Base-by-base conservation (phyloP, 2,888 invertebrate species). In the Mimas tiliae region DNA sequence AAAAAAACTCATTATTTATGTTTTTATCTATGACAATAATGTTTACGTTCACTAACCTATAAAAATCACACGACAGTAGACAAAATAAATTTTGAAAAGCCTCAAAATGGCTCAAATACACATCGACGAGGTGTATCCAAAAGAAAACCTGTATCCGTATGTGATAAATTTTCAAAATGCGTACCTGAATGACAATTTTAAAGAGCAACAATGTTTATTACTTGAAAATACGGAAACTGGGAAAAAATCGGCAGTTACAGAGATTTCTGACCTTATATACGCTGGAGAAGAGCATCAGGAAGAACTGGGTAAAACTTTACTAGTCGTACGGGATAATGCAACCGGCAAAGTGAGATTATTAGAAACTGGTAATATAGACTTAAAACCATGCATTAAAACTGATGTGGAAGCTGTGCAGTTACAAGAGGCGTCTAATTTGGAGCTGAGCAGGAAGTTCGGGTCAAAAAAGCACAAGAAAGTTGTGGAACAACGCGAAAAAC, bases 371-470 rank as follows among this genome's bases (percentile, higher is more conserved):
- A 77, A 71, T n/a, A 74, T 83, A 0, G 84, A 89, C n/a, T 21
- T 91, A 0, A 87, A 87, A 74, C 90, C 92, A 0, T 42, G 76
- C 0, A 19, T 88, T 0, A 81, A 80, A 67, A 72, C 70, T 0
- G 77, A 84, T 0, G 48, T 78, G 1, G 78, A 82, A 8, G 64
- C 76, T 0, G 64, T 81, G 0, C 76, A 82, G 8, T 42, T 73
- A 0, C 65, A 81, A 0, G 88, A 92, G 19, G 86, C 82, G 0
- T 89, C 85, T 21, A 74, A 80, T 53, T 75, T 89, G 27, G 93
- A 93, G 64, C 82, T 96, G 0, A 95, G 95, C 62, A 94, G 95
- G 74, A 93, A 95, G 71, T 96, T 96, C 76, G 96, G 96, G 1
- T 96, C 96, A 0, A 96, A 96, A 71, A 94, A 91, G 75, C 88